These are phyloP conservation scores for Gephyroberyx darwinii DNA, from an alignment of 2,797 vertebrate species.

Conservation along the genomic window DNA sequence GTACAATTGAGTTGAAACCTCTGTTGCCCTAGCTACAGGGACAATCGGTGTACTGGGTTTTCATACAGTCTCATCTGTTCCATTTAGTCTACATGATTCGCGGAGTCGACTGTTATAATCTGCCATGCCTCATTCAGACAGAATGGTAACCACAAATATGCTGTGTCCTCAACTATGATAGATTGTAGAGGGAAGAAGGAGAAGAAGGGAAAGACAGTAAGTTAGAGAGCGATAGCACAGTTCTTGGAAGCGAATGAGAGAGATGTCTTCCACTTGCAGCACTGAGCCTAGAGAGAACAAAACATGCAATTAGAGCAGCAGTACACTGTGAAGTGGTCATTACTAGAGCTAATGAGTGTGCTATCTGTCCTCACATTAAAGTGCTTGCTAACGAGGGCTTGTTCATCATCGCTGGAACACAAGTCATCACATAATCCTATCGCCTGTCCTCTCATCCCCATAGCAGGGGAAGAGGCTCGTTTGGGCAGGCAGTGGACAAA, in stretches of 20 bases:
- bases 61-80: constrained; percentile 73
- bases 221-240: constrained; percentile 56
- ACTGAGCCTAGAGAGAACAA: constrained; percentile 73
- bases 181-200: constrained; percentile 54
- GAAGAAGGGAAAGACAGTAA: constrained; percentile 44
- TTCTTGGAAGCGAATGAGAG: constrained; percentile 59
- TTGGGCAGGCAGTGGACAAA: constrained; percentile 64
- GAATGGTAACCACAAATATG: constrained; percentile 57
- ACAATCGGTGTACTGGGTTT: constrained; percentile 46
- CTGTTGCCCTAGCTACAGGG: constrained; percentile 69
- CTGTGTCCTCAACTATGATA: constrained; percentile 61
- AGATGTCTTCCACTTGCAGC: constrained; percentile 55
- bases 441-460: constrained; percentile 72
- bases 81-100: constrained; percentile 64
- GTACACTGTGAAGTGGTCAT: constrained; percentile 79
- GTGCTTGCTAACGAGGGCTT: constrained; percentile 81
- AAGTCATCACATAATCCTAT: constrained; percentile 82
- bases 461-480: constrained; percentile 61
- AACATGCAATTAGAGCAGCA: constrained; percentile 81
- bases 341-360: constrained; percentile 82
- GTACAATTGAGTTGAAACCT: constrained; percentile 68
- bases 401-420: constrained; percentile 83
- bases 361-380: constrained; percentile 83
- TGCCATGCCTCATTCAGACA: constrained; percentile 62
- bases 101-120: constrained; percentile 57